Percentiles rank a stretch among this genome's conserved stretches.
Conservation (phyloP, 2,113 vertebrate species). For the Pontoporia blainvillei region DNA sequence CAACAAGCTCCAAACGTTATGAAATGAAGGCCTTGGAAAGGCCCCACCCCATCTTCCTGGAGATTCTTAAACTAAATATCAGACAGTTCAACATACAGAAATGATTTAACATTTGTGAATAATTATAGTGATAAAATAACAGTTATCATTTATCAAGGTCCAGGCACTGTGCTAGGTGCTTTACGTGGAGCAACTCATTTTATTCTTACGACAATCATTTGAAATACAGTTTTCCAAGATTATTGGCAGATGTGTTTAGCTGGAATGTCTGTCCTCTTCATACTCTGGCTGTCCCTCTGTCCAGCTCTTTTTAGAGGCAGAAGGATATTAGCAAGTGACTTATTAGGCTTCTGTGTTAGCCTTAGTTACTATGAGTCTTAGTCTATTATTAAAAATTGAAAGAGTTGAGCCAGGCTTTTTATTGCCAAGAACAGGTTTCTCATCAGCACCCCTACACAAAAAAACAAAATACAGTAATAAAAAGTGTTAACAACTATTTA, state of each 20-base stretch:
- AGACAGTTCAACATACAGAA: not conserved
- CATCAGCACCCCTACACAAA: not conserved
- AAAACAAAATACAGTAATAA: not conserved
- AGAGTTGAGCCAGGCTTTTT: not conserved
- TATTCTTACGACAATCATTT: not conserved
- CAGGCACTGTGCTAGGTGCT: not conserved
- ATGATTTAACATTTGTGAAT: not conserved
- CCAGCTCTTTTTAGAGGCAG: not conserved
- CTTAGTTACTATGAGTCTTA: not conserved
- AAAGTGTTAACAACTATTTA: not conserved
- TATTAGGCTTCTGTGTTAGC: not conserved
- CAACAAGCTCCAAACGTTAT: not conserved
- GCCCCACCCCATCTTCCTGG: not conserved
- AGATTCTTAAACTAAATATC: not conserved
- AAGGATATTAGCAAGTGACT: not conserved
- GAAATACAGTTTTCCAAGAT: not conserved
- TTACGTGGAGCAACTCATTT: not conserved
- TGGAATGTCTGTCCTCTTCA: not conserved
- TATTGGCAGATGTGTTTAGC: not conserved
- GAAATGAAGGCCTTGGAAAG: not conserved
- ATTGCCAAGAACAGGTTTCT: constrained; percentile 2
- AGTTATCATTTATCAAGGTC: not conserved
- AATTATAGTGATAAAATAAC: not conserved
- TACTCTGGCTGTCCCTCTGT: not conserved
- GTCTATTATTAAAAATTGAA: not conserved